phyloP scores from a whole-genome alignment of 2,888 invertebrate species.

The Plebejus melissa region DNA sequence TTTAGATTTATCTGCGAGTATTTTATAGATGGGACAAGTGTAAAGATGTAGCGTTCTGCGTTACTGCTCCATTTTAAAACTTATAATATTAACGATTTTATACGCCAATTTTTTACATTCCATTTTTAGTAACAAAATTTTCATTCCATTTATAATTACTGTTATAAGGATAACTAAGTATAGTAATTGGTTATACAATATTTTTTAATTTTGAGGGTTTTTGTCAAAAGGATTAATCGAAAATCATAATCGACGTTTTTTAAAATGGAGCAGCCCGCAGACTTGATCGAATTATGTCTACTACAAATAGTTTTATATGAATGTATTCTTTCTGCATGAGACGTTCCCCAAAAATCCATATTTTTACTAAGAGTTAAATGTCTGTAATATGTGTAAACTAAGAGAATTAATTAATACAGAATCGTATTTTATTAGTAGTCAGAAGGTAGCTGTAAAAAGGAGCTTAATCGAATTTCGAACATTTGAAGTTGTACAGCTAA shows the following conservation, averaged over 20 bases:
- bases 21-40: neutral
- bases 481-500: conserved; percentile 16
- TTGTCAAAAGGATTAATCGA: neutral
- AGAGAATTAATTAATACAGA: conserved; percentile 3
- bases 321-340: neutral
- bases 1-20: conserved; percentile 3
- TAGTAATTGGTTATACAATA: neutral
- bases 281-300: neutral
- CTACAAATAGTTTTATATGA: neutral
- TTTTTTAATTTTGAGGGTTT: neutral
- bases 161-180: no score
- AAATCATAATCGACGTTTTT: neutral
- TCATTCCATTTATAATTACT: neutral
- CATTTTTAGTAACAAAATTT: neutral
- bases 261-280: neutral
- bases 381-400: conserved; percentile 15
- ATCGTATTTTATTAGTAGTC: conserved; percentile 9
- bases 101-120: neutral
- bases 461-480: conserved; percentile 1
- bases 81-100: neutral
- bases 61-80: neutral
- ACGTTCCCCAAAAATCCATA: neutral
- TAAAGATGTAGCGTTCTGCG: neutral
- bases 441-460: conserved; percentile 6
- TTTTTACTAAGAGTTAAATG: conserved; percentile 11